Conservation (phyloP, 1,140 invertebrate genomes). For the Aphelenchoides besseyi region DNA sequence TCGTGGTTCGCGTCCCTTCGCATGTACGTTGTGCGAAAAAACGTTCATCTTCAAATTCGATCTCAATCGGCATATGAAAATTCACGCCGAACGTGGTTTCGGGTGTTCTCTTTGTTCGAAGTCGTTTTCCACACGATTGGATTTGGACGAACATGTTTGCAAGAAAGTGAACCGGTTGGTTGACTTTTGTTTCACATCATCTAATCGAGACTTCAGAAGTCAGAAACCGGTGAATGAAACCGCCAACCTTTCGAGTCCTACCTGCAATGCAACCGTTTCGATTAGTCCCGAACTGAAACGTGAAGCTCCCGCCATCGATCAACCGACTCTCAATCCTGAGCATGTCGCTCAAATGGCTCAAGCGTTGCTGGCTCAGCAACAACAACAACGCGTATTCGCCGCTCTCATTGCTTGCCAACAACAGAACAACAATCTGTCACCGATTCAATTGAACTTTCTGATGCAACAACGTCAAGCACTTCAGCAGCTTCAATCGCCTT, state of each 20-base stretch:
- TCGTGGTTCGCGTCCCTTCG: slow-evolving; percentile 76
- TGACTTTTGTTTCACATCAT: neutral
- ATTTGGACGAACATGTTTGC: no score
- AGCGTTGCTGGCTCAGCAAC: slow-evolving; percentile 20
- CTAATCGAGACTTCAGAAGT: no score
- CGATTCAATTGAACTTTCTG: slow-evolving; percentile 2
- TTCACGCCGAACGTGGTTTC: slow-evolving; percentile 55
- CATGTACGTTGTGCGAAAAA: slow-evolving; percentile 95
- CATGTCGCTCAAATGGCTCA: slow-evolving; percentile 22
- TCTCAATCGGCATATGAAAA: slow-evolving; percentile 62
- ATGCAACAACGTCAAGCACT: slow-evolving; percentile 18
- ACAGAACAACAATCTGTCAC: neutral
- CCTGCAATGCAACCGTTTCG: neutral
- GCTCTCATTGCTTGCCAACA: no score
- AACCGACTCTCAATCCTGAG: neutral
- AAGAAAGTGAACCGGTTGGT: no score
- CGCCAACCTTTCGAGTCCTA: no score
- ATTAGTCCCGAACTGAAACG: slow-evolving; percentile 20
- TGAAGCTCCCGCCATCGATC: neutral
- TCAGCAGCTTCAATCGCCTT: neutral
- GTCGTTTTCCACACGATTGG: no score
- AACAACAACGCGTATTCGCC: slow-evolving; percentile 16
- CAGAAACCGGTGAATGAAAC: no score
- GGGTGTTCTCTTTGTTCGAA: slow-evolving; percentile 29
- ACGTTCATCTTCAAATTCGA: slow-evolving; percentile 70